Evolutionary conservation across 2,797 vertebrate species (phyloP), one percentile per base, ranked within the genome.

Genomic region (Labeo calbasu): DNA sequence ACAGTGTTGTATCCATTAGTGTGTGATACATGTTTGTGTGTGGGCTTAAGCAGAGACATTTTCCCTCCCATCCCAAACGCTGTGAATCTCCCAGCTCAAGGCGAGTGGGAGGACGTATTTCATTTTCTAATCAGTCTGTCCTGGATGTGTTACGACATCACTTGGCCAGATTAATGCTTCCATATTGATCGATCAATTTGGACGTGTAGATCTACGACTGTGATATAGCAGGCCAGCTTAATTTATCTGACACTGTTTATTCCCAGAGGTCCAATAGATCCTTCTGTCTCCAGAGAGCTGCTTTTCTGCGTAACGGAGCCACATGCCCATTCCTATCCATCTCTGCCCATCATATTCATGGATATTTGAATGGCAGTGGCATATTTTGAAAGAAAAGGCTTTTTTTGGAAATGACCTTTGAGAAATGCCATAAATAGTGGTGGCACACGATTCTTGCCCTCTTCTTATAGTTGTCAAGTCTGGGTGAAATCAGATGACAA

Each of bases 61-160:
- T 50, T 63, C 36, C 17, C 63, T 68, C 36, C 32, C 36, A 32
- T 76, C 81, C 21, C 36, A 84, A 71, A 23, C 5, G 53, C 82
- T 10, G 73, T 84, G 65, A 84, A 83, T 83, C 82, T 83, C 43
- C 28, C 69, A 4, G 32, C 59, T 81, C 40, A 68, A 66, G 65
- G 77, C 36, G 28, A 83, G 66, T 51, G 82, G 32, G 36, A 75
- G 68, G 78, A 63, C 87, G 86, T 92, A 90, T 88, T 89, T 92
- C 87, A 90, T 89, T 87, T 91, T 91, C 82, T 92, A 92, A 93
- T 93, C 91, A 93, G 89, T 50, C 71, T 83, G 86, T 88, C 87
- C 77, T 85, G 86, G 82, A 25, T n/a, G 68, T 79, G 80, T 85
- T 84, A 87, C 76, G 75, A 68, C 70, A 79, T 79, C 43, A 28